These are phyloP conservation scores for Lasioglossum oenotherae DNA, from an alignment of 2,888 invertebrate species.

Conservation along the genomic window DNA sequence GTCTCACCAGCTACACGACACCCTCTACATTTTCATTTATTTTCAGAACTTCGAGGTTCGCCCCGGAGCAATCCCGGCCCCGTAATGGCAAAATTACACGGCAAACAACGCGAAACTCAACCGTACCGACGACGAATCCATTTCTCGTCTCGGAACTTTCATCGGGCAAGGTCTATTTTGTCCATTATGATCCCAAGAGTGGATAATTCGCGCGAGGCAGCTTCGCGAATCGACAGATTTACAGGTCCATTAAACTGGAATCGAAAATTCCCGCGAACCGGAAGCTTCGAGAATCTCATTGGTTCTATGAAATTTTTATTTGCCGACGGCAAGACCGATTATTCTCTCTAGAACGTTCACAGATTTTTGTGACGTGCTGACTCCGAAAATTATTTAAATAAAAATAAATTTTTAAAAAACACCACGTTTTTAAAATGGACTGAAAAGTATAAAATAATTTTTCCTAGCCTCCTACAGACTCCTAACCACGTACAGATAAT, in stretches of 20 bases:
- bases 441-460: too few species aligned
- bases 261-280: slow-evolving; percentile 19
- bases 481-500: too few species aligned
- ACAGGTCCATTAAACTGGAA: slow-evolving; percentile 42
- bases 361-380: neutral
- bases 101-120: neutral
- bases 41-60: neutral
- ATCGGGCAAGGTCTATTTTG: slow-evolving; percentile 7
- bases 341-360: neutral
- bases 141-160: neutral
- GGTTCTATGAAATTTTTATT: neutral
- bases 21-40: neutral
- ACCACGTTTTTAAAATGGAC: too few species aligned
- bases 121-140: neutral
- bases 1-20: neutral
- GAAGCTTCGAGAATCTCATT: neutral
- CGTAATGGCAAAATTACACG: neutral
- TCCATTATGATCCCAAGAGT: slow-evolving; percentile 8
- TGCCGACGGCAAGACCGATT: neutral
- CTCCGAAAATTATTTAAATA: too few species aligned
- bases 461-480: too few species aligned
- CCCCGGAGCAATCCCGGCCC: neutral
- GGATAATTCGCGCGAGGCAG: slow-evolving; percentile 18
- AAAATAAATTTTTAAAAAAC: too few species aligned
- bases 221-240: slow-evolving; percentile 34